Evolutionary conservation across 2,797 vertebrate genomes (phyloP).

Genomic region (Eremophila alpestris): DNA sequence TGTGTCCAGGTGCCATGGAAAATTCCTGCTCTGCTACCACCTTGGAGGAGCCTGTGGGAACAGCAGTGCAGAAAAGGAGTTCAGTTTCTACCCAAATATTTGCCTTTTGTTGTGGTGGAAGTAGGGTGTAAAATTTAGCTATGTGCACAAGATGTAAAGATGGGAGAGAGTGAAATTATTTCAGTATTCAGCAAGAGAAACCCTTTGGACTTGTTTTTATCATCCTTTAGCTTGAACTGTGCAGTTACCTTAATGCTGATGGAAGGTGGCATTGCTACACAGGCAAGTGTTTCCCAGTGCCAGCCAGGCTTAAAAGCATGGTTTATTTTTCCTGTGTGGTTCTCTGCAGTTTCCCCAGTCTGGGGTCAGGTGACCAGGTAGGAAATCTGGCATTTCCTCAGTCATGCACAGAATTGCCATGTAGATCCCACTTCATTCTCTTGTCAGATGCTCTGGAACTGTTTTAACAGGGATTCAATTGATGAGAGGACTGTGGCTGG

Average conservation of each 20-base stretch:
- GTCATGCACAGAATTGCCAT: neutral
- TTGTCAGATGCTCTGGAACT: fast-evolving
- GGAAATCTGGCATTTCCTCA: neutral
- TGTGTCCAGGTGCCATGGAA: neutral
- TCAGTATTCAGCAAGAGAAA: neutral
- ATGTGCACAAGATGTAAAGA: neutral
- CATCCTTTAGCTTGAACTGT: neutral
- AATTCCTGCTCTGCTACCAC: neutral
- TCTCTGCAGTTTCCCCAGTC: neutral
- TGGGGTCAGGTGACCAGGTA: neutral
- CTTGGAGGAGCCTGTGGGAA: neutral
- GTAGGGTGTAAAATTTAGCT: neutral
- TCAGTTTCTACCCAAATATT: neutral
- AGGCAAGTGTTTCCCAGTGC: neutral
- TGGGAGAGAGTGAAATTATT: neutral
- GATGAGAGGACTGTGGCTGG: neutral
- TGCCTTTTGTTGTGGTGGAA: neutral
- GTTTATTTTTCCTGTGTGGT: neutral
- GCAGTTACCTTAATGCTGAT: neutral
- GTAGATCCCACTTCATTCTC: neutral
- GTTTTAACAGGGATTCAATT: neutral
- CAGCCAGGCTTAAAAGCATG: neutral
- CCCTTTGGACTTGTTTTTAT: neutral
- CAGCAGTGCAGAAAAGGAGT: neutral
- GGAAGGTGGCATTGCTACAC: neutral